Percentiles rank a stretch among this genome's conserved stretches.
phyloP scores from a whole-genome alignment of 2,888 invertebrate species.

The Nomada fabriciana region DNA sequence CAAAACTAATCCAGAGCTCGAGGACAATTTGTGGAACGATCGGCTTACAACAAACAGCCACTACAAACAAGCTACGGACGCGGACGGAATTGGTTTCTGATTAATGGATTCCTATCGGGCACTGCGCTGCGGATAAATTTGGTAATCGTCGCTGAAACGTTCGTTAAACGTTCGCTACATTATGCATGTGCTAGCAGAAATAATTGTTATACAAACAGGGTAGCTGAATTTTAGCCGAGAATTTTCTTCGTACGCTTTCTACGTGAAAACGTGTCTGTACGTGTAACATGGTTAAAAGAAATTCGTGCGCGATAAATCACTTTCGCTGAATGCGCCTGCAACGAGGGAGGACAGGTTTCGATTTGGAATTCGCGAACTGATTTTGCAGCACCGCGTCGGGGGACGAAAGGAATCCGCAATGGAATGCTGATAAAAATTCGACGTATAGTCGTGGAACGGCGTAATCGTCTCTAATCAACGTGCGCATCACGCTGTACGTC shows the following conservation, averaged over 20 bases:
- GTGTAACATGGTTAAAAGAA: neutral
- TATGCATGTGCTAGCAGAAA: neutral
- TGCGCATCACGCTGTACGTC: conserved; percentile 60
- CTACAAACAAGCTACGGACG: conserved; percentile 26
- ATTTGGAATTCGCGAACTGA: conserved; percentile 25
- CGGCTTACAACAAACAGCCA: conserved; percentile 30
- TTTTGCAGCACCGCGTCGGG: conserved; percentile 23
- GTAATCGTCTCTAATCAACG: conserved; percentile 68
- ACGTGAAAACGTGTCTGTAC: too few species aligned
- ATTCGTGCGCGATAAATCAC: neutral
- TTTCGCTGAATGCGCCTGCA: neutral
- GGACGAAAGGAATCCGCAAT: conserved; percentile 51
- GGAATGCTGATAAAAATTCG: conserved; percentile 61
- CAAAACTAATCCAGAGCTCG: conserved; percentile 1
- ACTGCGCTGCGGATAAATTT: conserved; percentile 25
- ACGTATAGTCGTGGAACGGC: conserved; percentile 44
- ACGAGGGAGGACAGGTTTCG: too few species aligned
- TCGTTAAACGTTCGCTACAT: neutral
- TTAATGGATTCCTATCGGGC: conserved; percentile 27
- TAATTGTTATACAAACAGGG: neutral
- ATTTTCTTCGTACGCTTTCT: too few species aligned
- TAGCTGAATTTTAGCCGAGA: neutral
- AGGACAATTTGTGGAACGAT: conserved; percentile 24
- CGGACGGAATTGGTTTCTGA: conserved; percentile 21
- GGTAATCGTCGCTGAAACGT: conserved; percentile 14